A percentile compares a stretch with the other conserved stretches of the same genome.
Conservation (phyloP, 2,888 invertebrate species). For the Dryococelus australis region DNA sequence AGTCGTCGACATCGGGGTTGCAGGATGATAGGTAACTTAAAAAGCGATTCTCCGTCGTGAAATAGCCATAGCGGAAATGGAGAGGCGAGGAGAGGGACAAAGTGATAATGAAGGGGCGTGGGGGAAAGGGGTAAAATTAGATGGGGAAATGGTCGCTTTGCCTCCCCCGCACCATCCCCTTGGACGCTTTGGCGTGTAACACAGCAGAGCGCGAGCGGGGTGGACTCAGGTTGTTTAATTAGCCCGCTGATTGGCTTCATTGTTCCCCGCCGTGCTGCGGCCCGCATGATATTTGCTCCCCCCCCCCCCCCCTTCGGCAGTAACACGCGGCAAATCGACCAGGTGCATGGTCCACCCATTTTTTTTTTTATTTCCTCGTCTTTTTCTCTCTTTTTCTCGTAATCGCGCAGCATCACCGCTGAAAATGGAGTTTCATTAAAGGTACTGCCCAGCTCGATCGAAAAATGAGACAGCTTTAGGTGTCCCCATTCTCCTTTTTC, state of each 20-base stretch:
- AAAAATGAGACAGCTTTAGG: no score
- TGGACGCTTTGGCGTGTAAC: not conserved
- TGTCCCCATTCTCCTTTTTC: no score
- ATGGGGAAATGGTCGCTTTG: not conserved
- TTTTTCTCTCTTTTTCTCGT: not conserved
- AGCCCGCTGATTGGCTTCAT: slow-evolving; percentile 9
- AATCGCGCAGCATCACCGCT: not conserved
- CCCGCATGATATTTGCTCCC: not conserved
- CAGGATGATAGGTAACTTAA: not conserved
- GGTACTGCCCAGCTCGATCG: no score
- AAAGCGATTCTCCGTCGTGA: not conserved
- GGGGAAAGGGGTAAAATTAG: not conserved
- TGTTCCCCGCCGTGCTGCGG: slow-evolving; percentile 1
- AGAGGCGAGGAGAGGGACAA: not conserved
- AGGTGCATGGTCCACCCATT: not conserved
- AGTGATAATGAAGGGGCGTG: no score
- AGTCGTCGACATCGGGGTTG: no score
- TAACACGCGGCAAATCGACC: not conserved
- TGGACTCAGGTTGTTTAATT: slow-evolving; percentile 16
- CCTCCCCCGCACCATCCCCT: not conserved
- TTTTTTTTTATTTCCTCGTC: not conserved
- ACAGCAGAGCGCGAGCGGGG: not conserved
- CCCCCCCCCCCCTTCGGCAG: no score
- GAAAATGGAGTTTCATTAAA: not conserved
- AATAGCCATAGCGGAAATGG: not conserved